A percentile compares a stretch with the other conserved stretches of the same genome.
Evolutionary conservation across 2,888 invertebrate species (phyloP).

Genomic region (Amphipoea lucens): DNA sequence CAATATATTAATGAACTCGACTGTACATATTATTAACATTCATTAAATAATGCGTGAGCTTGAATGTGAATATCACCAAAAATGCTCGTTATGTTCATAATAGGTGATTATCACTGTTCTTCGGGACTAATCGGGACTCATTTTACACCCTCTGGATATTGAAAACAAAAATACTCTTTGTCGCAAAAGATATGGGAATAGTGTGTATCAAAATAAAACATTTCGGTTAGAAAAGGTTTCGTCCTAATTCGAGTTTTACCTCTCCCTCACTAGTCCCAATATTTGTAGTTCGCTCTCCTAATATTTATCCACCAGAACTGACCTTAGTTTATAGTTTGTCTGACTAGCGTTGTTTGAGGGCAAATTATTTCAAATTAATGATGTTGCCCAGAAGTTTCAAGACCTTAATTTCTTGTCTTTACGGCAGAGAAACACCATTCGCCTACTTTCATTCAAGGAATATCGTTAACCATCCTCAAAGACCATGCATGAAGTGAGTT

Average conservation of each 20-base stretch:
- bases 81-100: not conserved
- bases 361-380: not conserved
- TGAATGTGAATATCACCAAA: not conserved
- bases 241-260: conserved; percentile 1
- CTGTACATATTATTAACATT: not conserved
- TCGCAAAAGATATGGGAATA: not conserved
- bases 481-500: not conserved
- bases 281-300: conserved; percentile 11
- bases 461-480: not conserved
- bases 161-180: not conserved
- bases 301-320: conserved; percentile 15
- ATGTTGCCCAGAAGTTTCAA: not conserved
- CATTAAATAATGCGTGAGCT: not conserved
- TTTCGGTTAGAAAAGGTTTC: not conserved
- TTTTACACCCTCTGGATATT: not conserved
- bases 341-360: not conserved
- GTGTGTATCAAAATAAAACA: not conserved
- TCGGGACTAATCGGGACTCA: not conserved
- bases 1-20: too few species aligned
- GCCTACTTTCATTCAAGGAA: not conserved
- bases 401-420: not conserved
- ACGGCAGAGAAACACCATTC: not conserved
- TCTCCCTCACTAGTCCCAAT: not conserved
- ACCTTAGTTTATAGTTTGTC: conserved; percentile 25
- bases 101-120: not conserved